These are phyloP conservation scores for Pammene fasciana DNA, from an alignment of 2,888 invertebrate genomes.

Conservation along the genomic window DNA sequence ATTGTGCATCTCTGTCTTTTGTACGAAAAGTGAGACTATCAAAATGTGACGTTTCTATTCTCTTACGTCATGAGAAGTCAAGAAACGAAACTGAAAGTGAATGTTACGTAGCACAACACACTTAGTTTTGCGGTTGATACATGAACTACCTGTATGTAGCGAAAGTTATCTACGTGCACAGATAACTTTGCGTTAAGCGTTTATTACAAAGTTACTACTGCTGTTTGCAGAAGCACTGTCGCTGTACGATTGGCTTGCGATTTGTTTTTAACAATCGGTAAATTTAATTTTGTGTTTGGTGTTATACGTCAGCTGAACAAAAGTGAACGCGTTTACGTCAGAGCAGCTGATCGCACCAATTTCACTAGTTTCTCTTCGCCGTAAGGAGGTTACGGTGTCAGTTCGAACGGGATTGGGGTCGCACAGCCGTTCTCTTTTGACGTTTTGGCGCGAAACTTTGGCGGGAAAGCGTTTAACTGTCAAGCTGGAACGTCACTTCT, in stretches of 20 bases:
- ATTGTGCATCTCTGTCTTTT: constrained; percentile 14
- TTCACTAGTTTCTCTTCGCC: constrained; percentile 36
- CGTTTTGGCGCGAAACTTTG: constrained; percentile 40
- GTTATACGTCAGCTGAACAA: constrained; percentile 23
- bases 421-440: constrained; percentile 35
- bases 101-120: constrained; percentile 10
- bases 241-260: too few relatives aligned
- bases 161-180: neutral
- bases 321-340: constrained; percentile 33
- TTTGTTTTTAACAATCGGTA: constrained; percentile 9
- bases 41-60: constrained; percentile 15
- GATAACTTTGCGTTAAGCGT: neutral
- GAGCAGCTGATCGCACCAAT: constrained; percentile 26
- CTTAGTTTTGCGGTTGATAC: constrained; percentile 3
- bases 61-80: constrained; percentile 24
- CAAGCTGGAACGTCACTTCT: constrained; percentile 12
- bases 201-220: neutral
- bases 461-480: constrained; percentile 33
- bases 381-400: constrained; percentile 39
- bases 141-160: neutral
- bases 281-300: constrained; percentile 5
- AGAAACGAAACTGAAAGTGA: constrained; percentile 27
- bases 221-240: neutral
- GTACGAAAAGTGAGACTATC: neutral
- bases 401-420: constrained; percentile 28